These are phyloP conservation scores for Rhizomys pruinosus DNA, from an alignment of 2,113 vertebrate genomes.

Conservation along the genomic window DNA sequence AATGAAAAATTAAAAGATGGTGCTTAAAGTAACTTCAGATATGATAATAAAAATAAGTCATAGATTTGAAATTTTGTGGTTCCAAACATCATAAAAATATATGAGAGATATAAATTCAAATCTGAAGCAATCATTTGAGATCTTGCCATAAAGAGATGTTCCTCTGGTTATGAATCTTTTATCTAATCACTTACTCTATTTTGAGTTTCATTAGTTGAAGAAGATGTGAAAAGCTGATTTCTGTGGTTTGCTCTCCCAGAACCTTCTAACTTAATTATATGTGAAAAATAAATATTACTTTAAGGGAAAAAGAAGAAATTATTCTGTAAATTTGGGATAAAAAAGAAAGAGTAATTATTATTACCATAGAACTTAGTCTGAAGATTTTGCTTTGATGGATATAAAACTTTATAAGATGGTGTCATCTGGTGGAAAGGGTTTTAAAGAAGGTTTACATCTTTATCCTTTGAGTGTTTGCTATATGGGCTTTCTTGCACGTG, in stretches of 20 bases:
- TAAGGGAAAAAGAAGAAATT: conserved; percentile 41
- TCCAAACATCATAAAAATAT: background rate
- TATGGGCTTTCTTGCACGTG: background rate
- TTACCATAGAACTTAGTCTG: background rate
- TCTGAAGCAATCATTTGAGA: background rate
- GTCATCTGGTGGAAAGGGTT: background rate
- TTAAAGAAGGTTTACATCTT: background rate
- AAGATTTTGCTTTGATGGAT: background rate
- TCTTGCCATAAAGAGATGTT: background rate
- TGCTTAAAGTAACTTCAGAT: conserved; percentile 24
- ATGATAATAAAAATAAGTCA: background rate
- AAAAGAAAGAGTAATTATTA: conserved; percentile 11
- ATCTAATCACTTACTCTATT: conserved; percentile 47
- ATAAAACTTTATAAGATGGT: background rate
- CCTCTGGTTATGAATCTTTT: background rate
- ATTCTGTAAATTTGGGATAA: background rate
- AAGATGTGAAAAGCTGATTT: too few relatives aligned
- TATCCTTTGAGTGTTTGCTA: background rate
- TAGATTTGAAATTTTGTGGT: conserved; percentile 32
- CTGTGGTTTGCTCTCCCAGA: conserved; percentile 22
- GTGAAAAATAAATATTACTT: conserved; percentile 11
- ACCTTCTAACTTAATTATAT: conserved; percentile 16
- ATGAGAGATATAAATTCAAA: conserved; percentile 39
- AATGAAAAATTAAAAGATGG: conserved; percentile 15
- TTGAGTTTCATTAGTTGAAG: conserved; percentile 34